Evolutionary conservation across 2,797 vertebrate species (phyloP).

Genomic region (Vipera ursinii): DNA sequence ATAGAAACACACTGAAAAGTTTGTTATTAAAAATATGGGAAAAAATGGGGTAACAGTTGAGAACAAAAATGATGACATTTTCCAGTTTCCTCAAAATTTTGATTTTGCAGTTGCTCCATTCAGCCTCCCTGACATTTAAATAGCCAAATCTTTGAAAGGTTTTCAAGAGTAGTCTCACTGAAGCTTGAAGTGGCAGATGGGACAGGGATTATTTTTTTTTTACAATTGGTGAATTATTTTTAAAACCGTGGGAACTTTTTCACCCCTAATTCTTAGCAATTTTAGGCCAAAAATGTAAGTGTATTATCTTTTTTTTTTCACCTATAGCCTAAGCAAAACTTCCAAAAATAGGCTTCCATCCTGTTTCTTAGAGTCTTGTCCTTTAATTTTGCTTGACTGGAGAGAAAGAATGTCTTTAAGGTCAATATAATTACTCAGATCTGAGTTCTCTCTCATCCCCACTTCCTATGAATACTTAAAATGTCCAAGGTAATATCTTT

Average conservation of each 20-base stretch:
- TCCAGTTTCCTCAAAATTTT: too few relatives aligned
- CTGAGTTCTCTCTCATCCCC: constrained; percentile 36
- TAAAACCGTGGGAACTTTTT: not conserved
- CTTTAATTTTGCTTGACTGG: constrained; percentile 50
- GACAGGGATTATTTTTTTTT: not conserved
- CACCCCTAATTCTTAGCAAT: not conserved
- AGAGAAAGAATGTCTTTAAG: constrained; percentile 55
- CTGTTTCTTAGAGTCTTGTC: constrained; percentile 35
- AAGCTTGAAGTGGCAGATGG: not conserved
- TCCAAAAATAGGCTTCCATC: not conserved
- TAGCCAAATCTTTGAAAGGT: not conserved
- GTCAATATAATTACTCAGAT: constrained; percentile 24
- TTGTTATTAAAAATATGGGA: too few relatives aligned
- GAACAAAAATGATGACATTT: too few relatives aligned
- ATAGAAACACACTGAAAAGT: too few relatives aligned
- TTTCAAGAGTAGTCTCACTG: not conserved
- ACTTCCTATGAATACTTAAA: constrained; percentile 27
- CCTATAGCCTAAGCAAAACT: constrained; percentile 4
- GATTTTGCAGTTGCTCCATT: not conserved
- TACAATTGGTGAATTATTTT: not conserved
- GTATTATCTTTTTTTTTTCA: not conserved
- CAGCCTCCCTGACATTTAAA: too few relatives aligned
- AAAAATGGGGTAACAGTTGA: too few relatives aligned
- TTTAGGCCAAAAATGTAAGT: not conserved
- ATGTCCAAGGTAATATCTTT: constrained; percentile 23